phyloP scores from a whole-genome alignment of 2,797 vertebrate genomes.

The Phoebastria nigripes region DNA sequence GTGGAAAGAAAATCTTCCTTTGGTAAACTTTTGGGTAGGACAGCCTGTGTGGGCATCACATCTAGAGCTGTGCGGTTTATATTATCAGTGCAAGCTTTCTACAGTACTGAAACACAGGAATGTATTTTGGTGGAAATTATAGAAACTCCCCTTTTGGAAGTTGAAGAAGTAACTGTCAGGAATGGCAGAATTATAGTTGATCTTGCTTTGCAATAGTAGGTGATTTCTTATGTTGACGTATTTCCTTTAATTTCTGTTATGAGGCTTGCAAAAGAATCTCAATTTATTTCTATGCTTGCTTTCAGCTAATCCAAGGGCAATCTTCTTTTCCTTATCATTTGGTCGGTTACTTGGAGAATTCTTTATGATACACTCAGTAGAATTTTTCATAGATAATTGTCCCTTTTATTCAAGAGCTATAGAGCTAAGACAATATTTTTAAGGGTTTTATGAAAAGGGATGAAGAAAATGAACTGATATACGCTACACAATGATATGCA shows the following conservation, averaged over 20 bases:
- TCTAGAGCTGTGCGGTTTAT: not conserved
- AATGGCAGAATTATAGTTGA: not conserved
- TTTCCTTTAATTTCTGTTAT: not conserved
- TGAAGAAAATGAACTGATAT: not conserved
- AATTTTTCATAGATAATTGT: not conserved
- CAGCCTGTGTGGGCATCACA: accelerated
- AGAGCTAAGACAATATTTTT: not conserved
- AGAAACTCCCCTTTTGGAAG: not conserved
- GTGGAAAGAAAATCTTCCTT: not conserved
- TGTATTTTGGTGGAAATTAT: not conserved
- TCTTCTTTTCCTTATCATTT: not conserved
- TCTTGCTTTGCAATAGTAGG: not conserved
- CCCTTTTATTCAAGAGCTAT: not conserved
- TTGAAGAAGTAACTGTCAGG: not conserved
- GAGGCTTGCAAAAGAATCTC: not conserved
- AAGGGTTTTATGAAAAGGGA: not conserved
- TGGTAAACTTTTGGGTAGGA: not conserved
- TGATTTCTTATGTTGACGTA: not conserved
- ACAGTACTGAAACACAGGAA: not conserved
- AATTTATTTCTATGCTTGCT: not conserved
- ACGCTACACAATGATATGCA: not conserved
- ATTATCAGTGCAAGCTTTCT: not conserved
- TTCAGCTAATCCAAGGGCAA: not conserved
- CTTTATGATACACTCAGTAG: not conserved
- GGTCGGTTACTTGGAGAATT: not conserved